A percentile compares a stretch with the other conserved stretches of the same genome.
Evolutionary conservation across 2,797 vertebrate genomes (phyloP).

Genomic region (Carduelis carduelis): DNA sequence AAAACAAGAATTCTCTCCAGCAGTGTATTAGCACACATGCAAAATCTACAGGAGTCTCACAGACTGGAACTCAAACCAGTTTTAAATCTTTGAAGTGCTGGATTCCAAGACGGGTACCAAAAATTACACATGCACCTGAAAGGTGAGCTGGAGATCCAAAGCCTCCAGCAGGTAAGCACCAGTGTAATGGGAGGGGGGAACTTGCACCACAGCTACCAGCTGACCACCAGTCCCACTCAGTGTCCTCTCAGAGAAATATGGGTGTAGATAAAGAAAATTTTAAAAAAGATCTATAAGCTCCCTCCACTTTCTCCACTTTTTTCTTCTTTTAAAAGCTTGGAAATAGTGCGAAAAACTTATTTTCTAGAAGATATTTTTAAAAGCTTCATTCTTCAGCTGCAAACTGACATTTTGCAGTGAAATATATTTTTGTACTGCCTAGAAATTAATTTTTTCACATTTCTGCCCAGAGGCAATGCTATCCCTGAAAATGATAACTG

Average conservation of each 20-base stretch:
- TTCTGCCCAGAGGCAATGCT: background rate
- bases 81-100: background rate
- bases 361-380: slow-evolving; percentile 6
- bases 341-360: background rate
- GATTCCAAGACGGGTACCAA: background rate
- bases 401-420: slow-evolving; percentile 5
- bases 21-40: rapidly evolving
- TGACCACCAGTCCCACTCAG: background rate
- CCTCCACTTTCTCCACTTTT: background rate
- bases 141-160: background rate
- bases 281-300: rapidly evolving
- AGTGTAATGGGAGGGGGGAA: background rate
- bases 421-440: slow-evolving; percentile 2
- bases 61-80: background rate
- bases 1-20: background rate
- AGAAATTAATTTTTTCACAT: slow-evolving; percentile 21
- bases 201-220: background rate
- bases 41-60: background rate
- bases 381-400: background rate
- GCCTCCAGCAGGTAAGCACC: background rate
- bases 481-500: background rate
- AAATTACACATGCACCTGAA: background rate
- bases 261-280: background rate
- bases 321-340: background rate
- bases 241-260: background rate